Conservation (phyloP, 2,797 vertebrate species). For the Paedocypris micromegethes region DNA sequence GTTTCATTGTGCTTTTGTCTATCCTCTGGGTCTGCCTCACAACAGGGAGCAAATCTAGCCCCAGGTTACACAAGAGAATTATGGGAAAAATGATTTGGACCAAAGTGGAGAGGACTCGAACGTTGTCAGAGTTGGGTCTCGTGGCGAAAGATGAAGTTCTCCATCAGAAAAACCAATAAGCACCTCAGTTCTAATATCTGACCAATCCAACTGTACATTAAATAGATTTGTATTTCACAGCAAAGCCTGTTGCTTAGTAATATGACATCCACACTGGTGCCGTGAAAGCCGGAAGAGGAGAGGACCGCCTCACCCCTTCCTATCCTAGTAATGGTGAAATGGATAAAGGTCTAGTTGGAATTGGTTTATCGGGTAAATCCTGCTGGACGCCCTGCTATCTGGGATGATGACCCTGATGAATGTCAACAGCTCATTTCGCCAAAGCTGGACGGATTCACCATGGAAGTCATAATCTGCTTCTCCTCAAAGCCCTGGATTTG, state of each 20-base stretch:
- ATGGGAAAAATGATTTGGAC: slow-evolving; percentile 65
- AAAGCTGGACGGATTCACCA: slow-evolving; percentile 70
- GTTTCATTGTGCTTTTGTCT: slow-evolving; percentile 97
- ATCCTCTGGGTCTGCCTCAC: slow-evolving; percentile 76
- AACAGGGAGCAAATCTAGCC: slow-evolving; percentile 82
- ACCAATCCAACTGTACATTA: not conserved
- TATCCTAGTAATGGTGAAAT: slow-evolving; percentile 72
- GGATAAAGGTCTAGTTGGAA: slow-evolving; percentile 77
- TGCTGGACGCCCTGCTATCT: slow-evolving; percentile 79
- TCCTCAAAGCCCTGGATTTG: slow-evolving; percentile 74
- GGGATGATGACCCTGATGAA: slow-evolving; percentile 85
- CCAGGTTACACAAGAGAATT: slow-evolving; percentile 84
- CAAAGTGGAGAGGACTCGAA: slow-evolving; percentile 34
- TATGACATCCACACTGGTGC: not conserved
- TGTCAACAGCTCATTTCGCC: slow-evolving; percentile 92
- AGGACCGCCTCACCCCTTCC: slow-evolving; percentile 61
- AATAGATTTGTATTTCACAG: not conserved
- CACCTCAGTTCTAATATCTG: too few species aligned
- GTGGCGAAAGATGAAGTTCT: slow-evolving; percentile 14
- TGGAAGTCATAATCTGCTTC: slow-evolving; percentile 73
- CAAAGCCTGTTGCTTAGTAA: too few species aligned
- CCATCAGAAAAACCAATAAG: not conserved
- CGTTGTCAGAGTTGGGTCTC: slow-evolving; percentile 10
- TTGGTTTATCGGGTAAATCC: slow-evolving; percentile 84
- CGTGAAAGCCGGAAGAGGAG: slow-evolving; percentile 7